These are phyloP conservation scores for Sprattus sprattus DNA, from an alignment of 2,113 vertebrate species.

Conservation along the genomic window DNA sequence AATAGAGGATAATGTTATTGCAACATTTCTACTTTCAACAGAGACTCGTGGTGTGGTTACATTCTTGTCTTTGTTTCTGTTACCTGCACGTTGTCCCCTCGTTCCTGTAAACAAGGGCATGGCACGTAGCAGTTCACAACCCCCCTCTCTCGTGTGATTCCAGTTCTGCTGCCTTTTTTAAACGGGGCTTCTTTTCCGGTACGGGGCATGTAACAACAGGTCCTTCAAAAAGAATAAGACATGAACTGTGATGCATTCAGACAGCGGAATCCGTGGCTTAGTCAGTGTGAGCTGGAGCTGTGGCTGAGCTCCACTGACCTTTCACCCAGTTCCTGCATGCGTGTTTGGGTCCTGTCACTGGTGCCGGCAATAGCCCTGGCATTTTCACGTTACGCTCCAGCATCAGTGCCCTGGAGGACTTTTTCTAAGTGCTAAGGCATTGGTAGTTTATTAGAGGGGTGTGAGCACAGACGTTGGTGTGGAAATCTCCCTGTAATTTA, in stretches of 20 bases:
- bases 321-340: slow-evolving; percentile 43
- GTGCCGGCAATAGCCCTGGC: neutral
- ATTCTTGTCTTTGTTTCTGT: neutral
- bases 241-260: neutral
- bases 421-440: neutral
- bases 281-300: slow-evolving; percentile 7
- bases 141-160: neutral
- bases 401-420: neutral
- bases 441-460: neutral
- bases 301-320: slow-evolving; percentile 42
- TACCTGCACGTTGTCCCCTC: neutral
- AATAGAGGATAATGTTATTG: neutral
- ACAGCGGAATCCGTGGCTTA: neutral
- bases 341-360: neutral
- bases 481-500: too few relatives aligned
- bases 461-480: neutral
- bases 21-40: neutral
- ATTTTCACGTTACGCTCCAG: neutral
- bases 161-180: neutral
- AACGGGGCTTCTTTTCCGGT: neutral
- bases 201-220: neutral
- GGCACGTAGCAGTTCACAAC: neutral
- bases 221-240: neutral
- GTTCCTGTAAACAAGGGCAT: neutral
- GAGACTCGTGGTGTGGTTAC: neutral